Base-by-base conservation (phyloP, 53 echinoderm and acorn worm species). In the Hippasteria phrygiana region DNA sequence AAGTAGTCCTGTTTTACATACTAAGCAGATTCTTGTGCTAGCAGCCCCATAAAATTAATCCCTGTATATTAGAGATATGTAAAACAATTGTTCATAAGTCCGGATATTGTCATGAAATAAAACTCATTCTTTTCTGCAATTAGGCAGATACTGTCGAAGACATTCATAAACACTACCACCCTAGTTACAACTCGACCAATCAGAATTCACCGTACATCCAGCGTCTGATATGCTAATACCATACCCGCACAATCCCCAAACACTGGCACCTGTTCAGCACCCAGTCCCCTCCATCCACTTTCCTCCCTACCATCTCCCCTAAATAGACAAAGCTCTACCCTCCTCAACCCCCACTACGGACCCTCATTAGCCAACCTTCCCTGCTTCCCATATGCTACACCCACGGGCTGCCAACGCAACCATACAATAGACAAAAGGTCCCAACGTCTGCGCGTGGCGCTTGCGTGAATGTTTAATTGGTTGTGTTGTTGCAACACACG, bases 381-480 rank as follows among this genome's bases (percentile, higher is more conserved):
- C 45, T 5, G 8, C 45, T n/a, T 38, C 27, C 82, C 66, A 64
- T 82, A 82, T 65, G 65, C 45, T 18, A 14, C n/a, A 40, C 80
- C 40, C 2, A 29, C 0, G 38, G 8, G 71, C 72, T 39, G 18
- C 38, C 41, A 4, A 18, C 33, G 16, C 40, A 43, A 83, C 83
- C 45, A 18, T n/a, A n/a, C n/a, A n/a, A n/a, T 22, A 41, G 36
- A 85, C 85, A 85, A 70, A 27, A 14, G 51, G 20, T 18, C 14
- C 63, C 43, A 39, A 41, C 66, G 64, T 43, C 32, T 29, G 45
- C 53, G 71, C 39, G 85, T 65, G 85, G 36, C 70, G 47, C 24
- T 85, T 70, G 83, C 71, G 50, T 48, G 70, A 85, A 85, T 85
- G 55, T 70, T 70, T 85, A 85, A 85, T 85, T 85, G 71, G 27